Evolutionary conservation across 2,113 vertebrate species (phyloP), one percentile per base, ranked within the genome.

Genomic region (Tylochromis polylepis): DNA sequence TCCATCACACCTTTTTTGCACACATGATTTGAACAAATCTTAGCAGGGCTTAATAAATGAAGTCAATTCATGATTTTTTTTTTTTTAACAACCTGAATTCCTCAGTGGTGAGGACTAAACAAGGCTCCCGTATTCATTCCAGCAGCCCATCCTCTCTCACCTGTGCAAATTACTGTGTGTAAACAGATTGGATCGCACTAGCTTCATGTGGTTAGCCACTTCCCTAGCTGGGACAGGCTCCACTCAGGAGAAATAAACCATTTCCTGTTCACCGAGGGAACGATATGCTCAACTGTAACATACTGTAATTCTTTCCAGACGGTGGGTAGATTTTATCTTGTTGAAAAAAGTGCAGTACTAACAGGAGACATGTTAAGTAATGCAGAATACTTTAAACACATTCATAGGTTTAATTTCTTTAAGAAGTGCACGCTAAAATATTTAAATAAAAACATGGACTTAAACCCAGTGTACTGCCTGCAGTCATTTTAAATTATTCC

Each of bases 191-290:
- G 85, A 88, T 93, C 85, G 20, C 87, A 85, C 85, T 67, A 89
- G 92, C 88, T 95, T 95, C 90, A 95, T 95, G 95, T 95, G 95
- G 95, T 93, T 89, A 87, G 92, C 95, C 93, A 93, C 94, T 95
- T 95, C 95, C 94, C 91, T 79, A 31, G 84, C 87, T 85, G 90
- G 92, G 92, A 92, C 87, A 87, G 87, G 65, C 67, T 85, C 93
- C 91, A 85, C 91, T 94, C 86, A 82, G 85, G 86, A 94, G 93
- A 94, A 95, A 94, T 93, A 94, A 93, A 88, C 92, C 85, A 89
- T 94, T 95, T 95, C 95, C 94, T 95, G 90, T 91, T 88, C 83
- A 65, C 85, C 18, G 53, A 92, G 77, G 92, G 75, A 89, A 92
- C 83, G 85, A 91, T 88, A 92, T 83, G 88, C 80, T 78, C 83